Conservation (phyloP, 2,797 vertebrate species). For the Fratercula arctica region DNA sequence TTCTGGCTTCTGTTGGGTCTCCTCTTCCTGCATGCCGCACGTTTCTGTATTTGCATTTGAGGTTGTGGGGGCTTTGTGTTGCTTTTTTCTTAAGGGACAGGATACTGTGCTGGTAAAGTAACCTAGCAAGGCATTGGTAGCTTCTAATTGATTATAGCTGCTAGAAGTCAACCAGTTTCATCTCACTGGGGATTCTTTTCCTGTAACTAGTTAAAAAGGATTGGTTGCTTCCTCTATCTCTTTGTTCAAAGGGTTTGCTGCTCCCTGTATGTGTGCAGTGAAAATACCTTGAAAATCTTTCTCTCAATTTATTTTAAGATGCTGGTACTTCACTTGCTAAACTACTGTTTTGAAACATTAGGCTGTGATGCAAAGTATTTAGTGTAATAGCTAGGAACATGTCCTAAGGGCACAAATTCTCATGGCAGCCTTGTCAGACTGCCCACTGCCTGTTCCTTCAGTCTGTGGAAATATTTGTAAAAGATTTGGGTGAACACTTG, state of each 20-base stretch:
- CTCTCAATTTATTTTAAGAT: not conserved
- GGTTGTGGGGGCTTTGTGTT: not conserved
- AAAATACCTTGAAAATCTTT: not conserved
- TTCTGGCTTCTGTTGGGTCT: not conserved
- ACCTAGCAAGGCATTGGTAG: not conserved
- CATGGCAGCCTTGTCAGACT: slow-evolving; percentile 2
- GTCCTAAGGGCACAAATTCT: slow-evolving; percentile 22
- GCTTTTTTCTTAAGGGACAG: not conserved
- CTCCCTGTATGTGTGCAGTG: not conserved
- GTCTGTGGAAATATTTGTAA: slow-evolving; percentile 43
- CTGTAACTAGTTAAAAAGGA: not conserved
- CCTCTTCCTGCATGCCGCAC: not conserved
- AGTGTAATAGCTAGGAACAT: slow-evolving; percentile 17
- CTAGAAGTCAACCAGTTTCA: not conserved
- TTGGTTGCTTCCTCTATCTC: not conserved
- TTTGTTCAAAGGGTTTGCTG: not conserved
- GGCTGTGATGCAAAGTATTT: not conserved
- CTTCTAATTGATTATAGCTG: not conserved
- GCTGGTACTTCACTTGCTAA: slow-evolving; percentile 1
- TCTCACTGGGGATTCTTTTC: not conserved
- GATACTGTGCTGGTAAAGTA: not conserved
- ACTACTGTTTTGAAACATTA: slow-evolving; percentile 58
- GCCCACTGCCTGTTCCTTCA: slow-evolving; percentile 17
- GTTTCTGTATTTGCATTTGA: not conserved
- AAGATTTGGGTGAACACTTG: slow-evolving; percentile 49